Percentiles rank a stretch among this genome's conserved stretches.
Conservation (phyloP, 2,113 vertebrate species). For the Sebastes fasciatus region DNA sequence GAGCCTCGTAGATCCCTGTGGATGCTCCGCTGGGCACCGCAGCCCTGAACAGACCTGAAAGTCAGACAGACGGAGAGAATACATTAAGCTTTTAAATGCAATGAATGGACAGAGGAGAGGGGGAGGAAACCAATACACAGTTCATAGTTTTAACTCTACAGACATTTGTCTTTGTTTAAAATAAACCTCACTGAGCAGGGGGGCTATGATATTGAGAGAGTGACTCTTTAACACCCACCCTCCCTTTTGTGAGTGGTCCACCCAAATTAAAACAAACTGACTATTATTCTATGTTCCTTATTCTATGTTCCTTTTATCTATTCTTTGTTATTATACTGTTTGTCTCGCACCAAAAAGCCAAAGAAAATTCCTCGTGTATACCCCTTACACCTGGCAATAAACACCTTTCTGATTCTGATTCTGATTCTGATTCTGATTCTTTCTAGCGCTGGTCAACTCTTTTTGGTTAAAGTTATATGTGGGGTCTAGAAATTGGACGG, state of each 20-base stretch:
- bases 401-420: too few relatives aligned
- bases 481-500: too few relatives aligned
- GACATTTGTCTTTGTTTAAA: too few relatives aligned
- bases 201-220: neutral
- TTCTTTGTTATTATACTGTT: too few relatives aligned
- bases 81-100: neutral
- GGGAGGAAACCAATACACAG: neutral
- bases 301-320: too few relatives aligned
- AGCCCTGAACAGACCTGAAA: constrained; percentile 81
- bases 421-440: too few relatives aligned
- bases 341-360: too few relatives aligned
- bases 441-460: too few relatives aligned
- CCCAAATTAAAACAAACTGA: neutral
- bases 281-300: neutral
- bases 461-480: too few relatives aligned
- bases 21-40: constrained; percentile 85
- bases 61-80: neutral
- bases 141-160: neutral
- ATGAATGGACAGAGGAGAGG: neutral
- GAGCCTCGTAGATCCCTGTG: constrained; percentile 84
- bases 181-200: too few relatives aligned
- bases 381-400: too few relatives aligned
- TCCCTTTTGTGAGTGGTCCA: neutral
- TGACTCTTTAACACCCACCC: neutral
- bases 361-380: too few relatives aligned